These are phyloP conservation scores for Graptemys geographica DNA, from an alignment of 2,797 vertebrate genomes.

Conservation along the genomic window DNA sequence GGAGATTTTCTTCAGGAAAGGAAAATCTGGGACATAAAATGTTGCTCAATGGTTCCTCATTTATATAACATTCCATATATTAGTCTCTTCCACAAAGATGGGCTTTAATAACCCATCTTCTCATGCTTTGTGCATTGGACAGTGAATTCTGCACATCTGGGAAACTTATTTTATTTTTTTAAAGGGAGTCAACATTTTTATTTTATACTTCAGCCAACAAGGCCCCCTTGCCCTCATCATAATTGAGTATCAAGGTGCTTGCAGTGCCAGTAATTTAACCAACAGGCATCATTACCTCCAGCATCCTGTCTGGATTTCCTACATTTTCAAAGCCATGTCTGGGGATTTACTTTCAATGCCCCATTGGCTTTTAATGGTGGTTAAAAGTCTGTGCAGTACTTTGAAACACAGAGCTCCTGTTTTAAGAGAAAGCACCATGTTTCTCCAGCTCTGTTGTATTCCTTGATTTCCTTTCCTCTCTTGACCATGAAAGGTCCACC, in stretches of 20 bases:
- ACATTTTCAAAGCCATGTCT: neutral
- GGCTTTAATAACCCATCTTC: slow-evolving; percentile 8
- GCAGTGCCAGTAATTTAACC: neutral
- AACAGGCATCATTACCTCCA: neutral
- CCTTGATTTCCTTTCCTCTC: neutral
- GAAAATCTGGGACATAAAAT: slow-evolving; percentile 32
- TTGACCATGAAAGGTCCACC: neutral
- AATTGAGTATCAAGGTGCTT: neutral
- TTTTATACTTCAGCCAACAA: neutral
- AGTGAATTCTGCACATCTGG: neutral
- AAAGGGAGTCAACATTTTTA: neutral
- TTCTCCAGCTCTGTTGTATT: neutral
- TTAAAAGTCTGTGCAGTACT: neutral
- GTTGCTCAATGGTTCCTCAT: neutral
- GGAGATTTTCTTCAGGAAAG: slow-evolving; percentile 6
- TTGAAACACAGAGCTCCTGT: neutral
- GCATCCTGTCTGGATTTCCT: neutral
- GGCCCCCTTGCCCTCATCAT: neutral
- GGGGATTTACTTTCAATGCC: neutral
- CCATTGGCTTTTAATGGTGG: neutral
- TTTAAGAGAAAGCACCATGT: neutral
- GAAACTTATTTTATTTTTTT: neutral
- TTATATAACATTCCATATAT: slow-evolving; percentile 7
- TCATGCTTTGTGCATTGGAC: neutral
- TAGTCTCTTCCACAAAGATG: neutral